Evolutionary conservation across 2,888 invertebrate genomes (phyloP).

Genomic region (Drosophila cyrtoloma): DNA sequence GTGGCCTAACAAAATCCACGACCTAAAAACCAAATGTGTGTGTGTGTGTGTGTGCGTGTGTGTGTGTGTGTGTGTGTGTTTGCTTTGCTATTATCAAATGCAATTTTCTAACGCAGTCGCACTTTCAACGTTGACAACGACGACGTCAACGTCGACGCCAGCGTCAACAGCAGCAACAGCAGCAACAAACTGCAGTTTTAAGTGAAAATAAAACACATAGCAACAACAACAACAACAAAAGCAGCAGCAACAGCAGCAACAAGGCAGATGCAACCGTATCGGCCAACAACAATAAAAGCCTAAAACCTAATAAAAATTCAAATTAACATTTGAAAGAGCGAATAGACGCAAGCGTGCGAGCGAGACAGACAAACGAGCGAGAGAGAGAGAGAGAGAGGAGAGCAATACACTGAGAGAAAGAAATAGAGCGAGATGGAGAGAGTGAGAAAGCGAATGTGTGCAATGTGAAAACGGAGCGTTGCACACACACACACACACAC

Average conservation of each 20-base stretch:
- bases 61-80: constrained; percentile 32
- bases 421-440: constrained; percentile 16
- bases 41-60: constrained; percentile 13
- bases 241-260: constrained; percentile 28
- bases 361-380: constrained; percentile 21
- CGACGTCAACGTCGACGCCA: constrained; percentile 38
- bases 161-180: constrained; percentile 47
- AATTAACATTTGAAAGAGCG: constrained; percentile 82
- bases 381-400: constrained; percentile 11
- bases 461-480: constrained; percentile 40
- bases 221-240: constrained; percentile 44
- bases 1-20: constrained; percentile 46
- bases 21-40: constrained; percentile 43
- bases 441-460: constrained; percentile 15
- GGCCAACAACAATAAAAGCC: constrained; percentile 73
- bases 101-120: constrained; percentile 84
- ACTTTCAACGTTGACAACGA: constrained; percentile 75
- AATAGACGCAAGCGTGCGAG: constrained; percentile 46
- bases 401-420: constrained; percentile 7
- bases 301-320: constrained; percentile 84
- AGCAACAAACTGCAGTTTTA: constrained; percentile 49
- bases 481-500: constrained; percentile 39
- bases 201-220: constrained; percentile 66
- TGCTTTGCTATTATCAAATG: constrained; percentile 70
- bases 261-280: constrained; percentile 27